These are phyloP conservation scores for Macroglossus sobrinus DNA, from an alignment of 2,113 vertebrate species.

Conservation along the genomic window DNA sequence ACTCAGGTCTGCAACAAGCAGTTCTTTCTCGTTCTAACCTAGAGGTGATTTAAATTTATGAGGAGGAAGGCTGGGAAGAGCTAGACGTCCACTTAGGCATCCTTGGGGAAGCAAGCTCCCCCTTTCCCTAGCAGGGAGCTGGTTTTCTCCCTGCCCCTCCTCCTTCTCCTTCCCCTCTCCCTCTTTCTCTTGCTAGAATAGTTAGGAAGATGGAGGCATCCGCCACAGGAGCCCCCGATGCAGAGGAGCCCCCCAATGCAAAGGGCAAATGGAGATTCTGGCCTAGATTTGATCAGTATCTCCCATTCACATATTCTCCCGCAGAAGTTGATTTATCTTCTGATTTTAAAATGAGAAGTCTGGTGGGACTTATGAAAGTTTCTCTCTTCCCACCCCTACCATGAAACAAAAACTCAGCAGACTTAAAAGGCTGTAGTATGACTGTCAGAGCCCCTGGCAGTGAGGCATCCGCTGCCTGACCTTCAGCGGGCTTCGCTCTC, in stretches of 20 bases:
- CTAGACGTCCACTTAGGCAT: neutral
- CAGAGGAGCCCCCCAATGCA: neutral
- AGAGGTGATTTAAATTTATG: neutral
- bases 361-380: neutral
- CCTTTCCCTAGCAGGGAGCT: neutral
- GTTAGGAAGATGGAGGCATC: neutral
- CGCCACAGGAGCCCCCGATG: neutral
- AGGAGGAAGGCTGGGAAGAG: neutral
- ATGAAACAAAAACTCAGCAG: neutral
- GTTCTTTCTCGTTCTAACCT: neutral
- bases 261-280: neutral
- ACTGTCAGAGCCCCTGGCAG: neutral
- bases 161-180: neutral
- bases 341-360: neutral
- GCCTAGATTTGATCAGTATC: neutral
- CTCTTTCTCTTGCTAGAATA: neutral
- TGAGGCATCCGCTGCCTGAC: neutral
- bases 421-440: neutral
- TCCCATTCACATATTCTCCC: neutral
- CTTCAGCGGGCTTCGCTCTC: neutral
- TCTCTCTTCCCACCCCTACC: neutral
- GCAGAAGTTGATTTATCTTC: neutral
- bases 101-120: neutral
- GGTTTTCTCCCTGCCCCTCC: neutral
- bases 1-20: neutral